Conservation (phyloP, 2,797 vertebrate species). For the Alauda arvensis region DNA sequence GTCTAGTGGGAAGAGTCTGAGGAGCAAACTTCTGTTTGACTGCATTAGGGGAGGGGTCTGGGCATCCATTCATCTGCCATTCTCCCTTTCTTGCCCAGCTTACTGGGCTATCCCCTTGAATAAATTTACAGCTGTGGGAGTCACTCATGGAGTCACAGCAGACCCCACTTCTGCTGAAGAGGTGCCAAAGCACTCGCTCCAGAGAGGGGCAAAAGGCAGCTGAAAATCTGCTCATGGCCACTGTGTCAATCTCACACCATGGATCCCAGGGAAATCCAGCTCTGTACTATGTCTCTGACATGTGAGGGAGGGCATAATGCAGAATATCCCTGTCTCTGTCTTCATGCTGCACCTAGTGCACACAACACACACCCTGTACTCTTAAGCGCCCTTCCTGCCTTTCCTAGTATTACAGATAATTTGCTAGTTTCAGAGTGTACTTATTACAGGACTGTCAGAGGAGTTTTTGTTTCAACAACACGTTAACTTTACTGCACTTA, state of each 20-base stretch:
- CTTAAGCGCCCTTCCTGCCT: slow-evolving; percentile 73
- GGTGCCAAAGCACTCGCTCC: not conserved
- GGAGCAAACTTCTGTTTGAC: not conserved
- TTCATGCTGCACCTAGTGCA: slow-evolving; percentile 53
- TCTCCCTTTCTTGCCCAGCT: not conserved
- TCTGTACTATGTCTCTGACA: slow-evolving; percentile 5
- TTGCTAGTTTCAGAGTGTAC: slow-evolving; percentile 83
- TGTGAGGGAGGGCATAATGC: slow-evolving; percentile 5
- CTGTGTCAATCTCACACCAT: not conserved
- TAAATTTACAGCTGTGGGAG: not conserved
- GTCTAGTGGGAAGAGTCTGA: not conserved
- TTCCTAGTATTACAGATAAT: slow-evolving; percentile 80
- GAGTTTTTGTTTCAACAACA: slow-evolving; percentile 88
- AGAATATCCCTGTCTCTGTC: slow-evolving; percentile 50
- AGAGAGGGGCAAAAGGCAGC: not conserved
- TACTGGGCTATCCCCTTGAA: not conserved
- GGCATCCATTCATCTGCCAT: not conserved
- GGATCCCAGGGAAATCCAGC: slow-evolving; percentile 40
- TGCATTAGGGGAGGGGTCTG: not conserved
- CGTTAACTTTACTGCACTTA: slow-evolving; percentile 88
- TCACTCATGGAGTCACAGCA: slow-evolving; percentile 25
- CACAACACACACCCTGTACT: slow-evolving; percentile 69
- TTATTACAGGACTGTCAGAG: slow-evolving; percentile 85
- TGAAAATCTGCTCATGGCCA: not conserved
- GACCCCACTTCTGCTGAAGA: slow-evolving; percentile 26